Base-by-base conservation (phyloP, 2,113 vertebrate species). In the Tetrao urogallus region DNA sequence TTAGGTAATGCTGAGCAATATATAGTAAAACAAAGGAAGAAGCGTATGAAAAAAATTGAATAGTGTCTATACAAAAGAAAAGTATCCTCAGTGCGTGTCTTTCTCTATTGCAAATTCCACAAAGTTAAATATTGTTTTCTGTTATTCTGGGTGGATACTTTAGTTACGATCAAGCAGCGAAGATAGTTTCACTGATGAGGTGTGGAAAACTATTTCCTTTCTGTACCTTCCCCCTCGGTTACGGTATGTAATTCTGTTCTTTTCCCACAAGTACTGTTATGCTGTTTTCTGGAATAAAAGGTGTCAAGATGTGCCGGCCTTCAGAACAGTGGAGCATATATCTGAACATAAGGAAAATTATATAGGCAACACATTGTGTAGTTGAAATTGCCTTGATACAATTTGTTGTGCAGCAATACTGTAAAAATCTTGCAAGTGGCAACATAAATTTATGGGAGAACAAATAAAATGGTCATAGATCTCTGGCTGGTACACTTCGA, bases 121-220 rank as follows among this genome's bases (percentile, higher is more conserved):
- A 69, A 12, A 10, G 28, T 10, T 54, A 38, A 77, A 25, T 57
- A 11, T 12, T 27, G 24, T 50, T 77, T 92, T 71, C 16, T 67
- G 1, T 67, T 1, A 2, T 1, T 42, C 14, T 30, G 71, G 6
- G 4, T 67, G 13, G 15, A 3, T 1, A 64, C 64, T 86, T 88
- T 77, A 43, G 43, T 1, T 0, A 47, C 1, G 0, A 3, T 52
- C 8, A 45, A 40, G 45, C 7, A 36, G 2, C 4, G 9, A 81
- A 8, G 11, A 40, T 1, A 8, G 48, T 66, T 87, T 89, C 13
- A 25, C 4, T 56, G 3, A 48, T 30, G 11, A 16, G 19, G 9
- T 14, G 2, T 47, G 12, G 24, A 10, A 84, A 70, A 36, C 2
- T 27, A 19, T 48, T 91, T 70, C 10, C 6, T 63, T 74, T 74